Base-by-base conservation (phyloP, 2,113 vertebrate species). In the Microcebus ravelobensis region DNA sequence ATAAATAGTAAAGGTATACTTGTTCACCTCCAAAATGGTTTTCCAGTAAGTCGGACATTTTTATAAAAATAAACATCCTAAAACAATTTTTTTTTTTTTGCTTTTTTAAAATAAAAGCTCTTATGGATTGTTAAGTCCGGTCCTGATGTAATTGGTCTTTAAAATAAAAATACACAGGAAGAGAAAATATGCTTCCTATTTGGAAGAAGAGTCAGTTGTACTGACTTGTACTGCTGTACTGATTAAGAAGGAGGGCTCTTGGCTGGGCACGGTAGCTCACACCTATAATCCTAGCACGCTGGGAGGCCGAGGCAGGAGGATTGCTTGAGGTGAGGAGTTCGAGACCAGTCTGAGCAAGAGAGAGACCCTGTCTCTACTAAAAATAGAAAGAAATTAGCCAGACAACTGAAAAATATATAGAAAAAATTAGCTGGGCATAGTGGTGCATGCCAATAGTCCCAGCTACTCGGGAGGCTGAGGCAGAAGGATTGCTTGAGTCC, bases 141-240 rank as follows among this genome's bases (percentile, higher is more conserved):
- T 34, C 55, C n/a, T 86, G 31, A 55, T 2, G 36, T 91, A 73
- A 36, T 81, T 67, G 21, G 23, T 89, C 48, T 68, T 95, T 84
- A 83, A 90, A 90, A 82, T 73, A 61, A 59, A 94, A 94, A 95
- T 74, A 8, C 25, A 14, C 21, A 27, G 70, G 77, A 73, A 68
- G 12, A 93, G 50, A 87, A 96, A 90, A 61, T 67, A 11, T 68
- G 23, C 94, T 87, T 84, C 67, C 55, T 9, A 31, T 48, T 94
- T 70, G 36, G 36, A 84, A 48, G 21, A 71, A 81, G 23, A 91
- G 4, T 48, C 59, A 0, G 1, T 9, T 42, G 42, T 42, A 42
- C 42, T 42, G 42, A 42, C 42, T 42, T 42, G 42, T 42, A 42
- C 42, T 27, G 6, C 31, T 7, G 13, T 14, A 5, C 21, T 73